Conservation (phyloP, 2,113 vertebrate species). For the Hepsetus odoe region DNA sequence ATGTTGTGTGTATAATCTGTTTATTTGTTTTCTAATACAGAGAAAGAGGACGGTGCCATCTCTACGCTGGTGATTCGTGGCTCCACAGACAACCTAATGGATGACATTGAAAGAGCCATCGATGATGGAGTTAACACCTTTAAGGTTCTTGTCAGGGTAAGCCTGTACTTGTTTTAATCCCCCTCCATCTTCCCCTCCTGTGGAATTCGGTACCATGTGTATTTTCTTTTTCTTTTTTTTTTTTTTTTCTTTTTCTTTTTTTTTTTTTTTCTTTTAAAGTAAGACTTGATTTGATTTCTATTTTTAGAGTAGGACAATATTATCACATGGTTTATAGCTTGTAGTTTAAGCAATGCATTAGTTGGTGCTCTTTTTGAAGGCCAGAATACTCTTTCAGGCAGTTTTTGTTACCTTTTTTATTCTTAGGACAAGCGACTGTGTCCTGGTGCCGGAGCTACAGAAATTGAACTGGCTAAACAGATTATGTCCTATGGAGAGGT, state of each 20-base stretch:
- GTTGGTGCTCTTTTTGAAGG: no score
- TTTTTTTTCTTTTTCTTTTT: no score
- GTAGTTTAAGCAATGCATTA: no score
- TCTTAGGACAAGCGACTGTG: slow-evolving; percentile 89
- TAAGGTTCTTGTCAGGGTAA: slow-evolving; percentile 93
- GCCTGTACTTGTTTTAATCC: no score
- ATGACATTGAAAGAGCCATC: slow-evolving; percentile 93
- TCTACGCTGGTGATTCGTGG: slow-evolving; percentile 93
- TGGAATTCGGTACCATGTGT: no score
- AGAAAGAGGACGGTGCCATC: slow-evolving; percentile 92
- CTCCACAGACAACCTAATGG: slow-evolving; percentile 97
- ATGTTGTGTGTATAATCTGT: neutral
- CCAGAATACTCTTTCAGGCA: neutral
- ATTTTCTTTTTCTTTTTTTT: no score
- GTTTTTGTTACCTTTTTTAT: neutral
- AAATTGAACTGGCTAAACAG: slow-evolving; percentile 93
- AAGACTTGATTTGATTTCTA: no score
- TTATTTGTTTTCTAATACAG: slow-evolving; percentile 64
- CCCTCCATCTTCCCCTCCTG: no score
- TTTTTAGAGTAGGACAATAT: no score
- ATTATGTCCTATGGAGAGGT: slow-evolving; percentile 96
- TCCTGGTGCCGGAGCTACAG: slow-evolving; percentile 93
- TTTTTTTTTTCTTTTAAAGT: no score
- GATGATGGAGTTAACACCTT: slow-evolving; percentile 98
- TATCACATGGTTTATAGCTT: no score